Evolutionary conservation across 2,113 vertebrate genomes (phyloP), one percentile per base, ranked within the genome.

Genomic region (Smithornis capensis): DNA sequence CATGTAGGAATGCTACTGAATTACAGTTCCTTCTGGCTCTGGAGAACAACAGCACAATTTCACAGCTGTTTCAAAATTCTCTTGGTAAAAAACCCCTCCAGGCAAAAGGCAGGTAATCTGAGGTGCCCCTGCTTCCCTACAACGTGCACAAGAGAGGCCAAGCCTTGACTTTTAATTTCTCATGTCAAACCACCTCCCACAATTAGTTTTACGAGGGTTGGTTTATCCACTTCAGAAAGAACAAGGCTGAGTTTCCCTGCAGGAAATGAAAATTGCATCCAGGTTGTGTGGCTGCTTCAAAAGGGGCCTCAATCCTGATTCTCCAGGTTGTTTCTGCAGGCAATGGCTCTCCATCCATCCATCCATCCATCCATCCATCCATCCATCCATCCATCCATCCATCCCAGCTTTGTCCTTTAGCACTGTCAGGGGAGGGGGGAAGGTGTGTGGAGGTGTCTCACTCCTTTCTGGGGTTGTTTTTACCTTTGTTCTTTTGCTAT

Each of bases 181-280:
- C 59, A 1, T 63, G 68, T 76, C 90, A 67, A 59, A 59, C 63
- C 78, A 68, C 37, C 62, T 84, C 93, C 78, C 76, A 69, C 81
- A 91, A 44, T 67, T 52, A 55, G 42, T 77, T 95, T 76, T 92
- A 89, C 2, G 16, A 90, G 70, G 15, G 9, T 53, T 33, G 75
- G 33, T 57, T 90, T 65, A 50, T 77, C 78, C 78, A 4, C 53
- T 79, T 67, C 63, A 79, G 90, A 63, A n/a, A 77, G 67, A 69
- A n/a, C 67, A 52, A 65, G 81, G 69, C 70, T 0, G 12, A 67
- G 12, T 45, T 95, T 82, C 63, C 70, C 84, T n/a, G 70, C 81
- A 96, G 94, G 93, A 96, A 93, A 86, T 77, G 73, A 81, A 94
- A 90, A 95, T 62, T 77, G 69, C 71, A 85, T 73, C 74, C 84